Conservation (phyloP, 1,140 invertebrate genomes). For the Fopius arisanus region DNA sequence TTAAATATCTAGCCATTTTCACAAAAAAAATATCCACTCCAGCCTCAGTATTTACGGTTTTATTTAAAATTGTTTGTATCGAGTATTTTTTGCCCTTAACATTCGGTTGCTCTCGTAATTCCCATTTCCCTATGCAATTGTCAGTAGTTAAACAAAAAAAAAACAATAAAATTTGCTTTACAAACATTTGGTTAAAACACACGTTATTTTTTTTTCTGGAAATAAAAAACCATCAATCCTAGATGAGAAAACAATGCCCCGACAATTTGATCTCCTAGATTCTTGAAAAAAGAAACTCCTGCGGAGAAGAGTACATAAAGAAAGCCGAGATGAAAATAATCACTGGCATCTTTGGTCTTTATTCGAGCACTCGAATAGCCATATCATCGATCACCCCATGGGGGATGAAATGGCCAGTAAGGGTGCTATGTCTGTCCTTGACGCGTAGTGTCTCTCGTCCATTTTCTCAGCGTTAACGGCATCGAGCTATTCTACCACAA, state of each 20-base stretch:
- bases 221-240: no score
- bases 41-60: no score
- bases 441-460: constrained; percentile 49
- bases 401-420: constrained; percentile 27
- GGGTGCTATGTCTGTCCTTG: constrained; percentile 41
- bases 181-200: no score
- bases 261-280: not conserved
- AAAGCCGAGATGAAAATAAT: constrained; percentile 5
- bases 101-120: no score
- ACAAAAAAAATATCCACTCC: no score
- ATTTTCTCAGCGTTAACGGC: constrained; percentile 37
- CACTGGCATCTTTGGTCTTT: constrained; percentile 25
- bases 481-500: constrained; percentile 26
- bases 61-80: no score
- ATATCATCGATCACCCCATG: constrained; percentile 43
- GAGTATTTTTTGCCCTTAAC: no score
- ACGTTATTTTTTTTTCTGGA: no score
- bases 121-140: no score
- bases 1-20: no score
- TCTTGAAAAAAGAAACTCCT: not conserved
- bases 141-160: no score
- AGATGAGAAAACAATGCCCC: not conserved
- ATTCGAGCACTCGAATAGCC: constrained; percentile 31
- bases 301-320: not conserved
- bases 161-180: no score